phyloP scores from a whole-genome alignment of 53 echinoderm and acorn worm genomes.

The Zoroaster sp. region DNA sequence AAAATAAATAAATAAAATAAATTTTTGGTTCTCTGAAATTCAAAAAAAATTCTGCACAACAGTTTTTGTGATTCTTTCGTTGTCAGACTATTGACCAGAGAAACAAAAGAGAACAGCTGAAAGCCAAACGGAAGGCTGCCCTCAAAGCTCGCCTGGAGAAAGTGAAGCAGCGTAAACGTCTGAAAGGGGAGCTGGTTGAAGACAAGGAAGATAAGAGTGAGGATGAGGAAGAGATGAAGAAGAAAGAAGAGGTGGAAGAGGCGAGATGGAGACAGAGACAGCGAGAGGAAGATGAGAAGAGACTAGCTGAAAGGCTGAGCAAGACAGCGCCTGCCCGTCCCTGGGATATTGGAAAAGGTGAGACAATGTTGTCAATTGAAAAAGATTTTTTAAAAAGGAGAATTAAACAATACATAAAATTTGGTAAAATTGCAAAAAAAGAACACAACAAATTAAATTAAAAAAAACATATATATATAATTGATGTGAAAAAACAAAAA shows the following conservation, averaged over 20 bases:
- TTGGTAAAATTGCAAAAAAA: too few species aligned
- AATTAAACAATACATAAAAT: too few species aligned
- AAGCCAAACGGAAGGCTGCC: constrained; percentile 90
- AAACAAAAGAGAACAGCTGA: constrained; percentile 78
- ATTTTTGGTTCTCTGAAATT: too few species aligned
- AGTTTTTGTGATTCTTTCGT: background rate
- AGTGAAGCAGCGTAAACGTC: constrained; percentile 84
- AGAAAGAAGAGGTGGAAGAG: background rate
- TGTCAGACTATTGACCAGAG: constrained; percentile 80
- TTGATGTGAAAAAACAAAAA: too few species aligned
- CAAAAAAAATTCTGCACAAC: too few species aligned
- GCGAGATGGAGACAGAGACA: background rate
- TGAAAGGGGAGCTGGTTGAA: constrained; percentile 54
- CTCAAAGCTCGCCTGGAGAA: constrained; percentile 87
- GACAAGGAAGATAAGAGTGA: constrained; percentile 6
- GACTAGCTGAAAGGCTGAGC: constrained; percentile 2
- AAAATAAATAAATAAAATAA: too few species aligned
- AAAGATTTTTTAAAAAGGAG: too few species aligned
- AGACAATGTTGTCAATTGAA: too few species aligned
- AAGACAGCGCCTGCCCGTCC: background rate
- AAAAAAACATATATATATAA: too few species aligned
- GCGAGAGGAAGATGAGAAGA: constrained; percentile 17
- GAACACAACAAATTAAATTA: too few species aligned
- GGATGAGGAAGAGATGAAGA: background rate
- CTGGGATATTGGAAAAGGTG: constrained; percentile 58